Evolutionary conservation across 2,888 invertebrate genomes (phyloP).

Genomic region (Macrosiphum euphorbiae): DNA sequence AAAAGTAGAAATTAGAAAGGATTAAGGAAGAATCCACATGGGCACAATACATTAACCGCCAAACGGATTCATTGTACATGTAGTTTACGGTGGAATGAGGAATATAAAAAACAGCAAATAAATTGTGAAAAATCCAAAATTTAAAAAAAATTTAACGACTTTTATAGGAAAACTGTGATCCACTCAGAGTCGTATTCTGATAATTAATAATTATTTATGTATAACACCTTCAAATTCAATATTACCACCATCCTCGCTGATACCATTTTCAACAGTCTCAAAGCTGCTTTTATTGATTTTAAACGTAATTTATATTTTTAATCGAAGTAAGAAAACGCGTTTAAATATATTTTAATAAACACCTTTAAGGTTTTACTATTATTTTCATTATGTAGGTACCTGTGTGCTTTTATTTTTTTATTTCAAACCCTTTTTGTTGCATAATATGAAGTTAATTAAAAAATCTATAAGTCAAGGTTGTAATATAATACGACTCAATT

Average conservation of each 20-base stretch:
- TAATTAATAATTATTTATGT: too few relatives aligned
- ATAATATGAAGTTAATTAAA: background rate
- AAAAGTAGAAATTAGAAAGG: background rate
- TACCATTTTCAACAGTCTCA: too few relatives aligned
- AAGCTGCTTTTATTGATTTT: too few relatives aligned
- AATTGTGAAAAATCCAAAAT: too few relatives aligned
- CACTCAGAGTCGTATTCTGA: too few relatives aligned
- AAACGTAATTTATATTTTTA: too few relatives aligned
- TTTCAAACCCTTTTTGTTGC: background rate
- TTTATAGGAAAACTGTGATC: too few relatives aligned
- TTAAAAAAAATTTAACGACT: too few relatives aligned
- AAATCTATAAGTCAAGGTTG: background rate
- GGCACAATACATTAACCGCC: background rate
- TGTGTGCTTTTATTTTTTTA: background rate
- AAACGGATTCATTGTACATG: background rate
- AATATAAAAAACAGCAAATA: background rate
- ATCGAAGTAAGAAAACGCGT: too few relatives aligned
- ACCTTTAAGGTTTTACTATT: background rate
- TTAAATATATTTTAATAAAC: too few relatives aligned
- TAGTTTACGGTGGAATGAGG: background rate
- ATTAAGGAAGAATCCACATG: background rate
- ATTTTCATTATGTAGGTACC: background rate
- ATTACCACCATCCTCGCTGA: too few relatives aligned
- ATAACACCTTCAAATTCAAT: too few relatives aligned
- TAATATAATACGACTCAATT: background rate